Evolutionary conservation across 2,113 vertebrate genomes (phyloP).

Genomic region (Cacatua alba): DNA sequence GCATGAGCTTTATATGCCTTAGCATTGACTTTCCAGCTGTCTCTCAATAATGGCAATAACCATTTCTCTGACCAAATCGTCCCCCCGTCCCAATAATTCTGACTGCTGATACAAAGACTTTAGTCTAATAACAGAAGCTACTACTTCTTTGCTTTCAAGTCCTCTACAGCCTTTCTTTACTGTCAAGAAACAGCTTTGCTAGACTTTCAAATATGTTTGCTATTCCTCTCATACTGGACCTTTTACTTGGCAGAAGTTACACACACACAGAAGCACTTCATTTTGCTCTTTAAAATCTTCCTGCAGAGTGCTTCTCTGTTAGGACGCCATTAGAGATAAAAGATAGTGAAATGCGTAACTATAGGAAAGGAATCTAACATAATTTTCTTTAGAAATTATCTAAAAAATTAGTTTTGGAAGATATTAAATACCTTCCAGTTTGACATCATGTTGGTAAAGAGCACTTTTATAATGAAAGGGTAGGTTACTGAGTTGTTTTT

Average conservation of each 20-base stretch:
- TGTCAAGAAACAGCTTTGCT: background rate
- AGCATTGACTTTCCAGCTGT: background rate
- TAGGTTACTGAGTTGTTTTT: background rate
- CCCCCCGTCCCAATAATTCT: background rate
- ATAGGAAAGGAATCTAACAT: background rate
- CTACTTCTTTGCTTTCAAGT: background rate
- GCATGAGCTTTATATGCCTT: background rate
- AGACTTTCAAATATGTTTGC: background rate
- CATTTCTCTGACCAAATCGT: background rate
- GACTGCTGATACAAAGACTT: background rate
- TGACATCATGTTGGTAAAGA: background rate
- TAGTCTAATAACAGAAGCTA: background rate
- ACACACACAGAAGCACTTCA: background rate
- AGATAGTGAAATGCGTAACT: background rate
- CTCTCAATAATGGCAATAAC: background rate
- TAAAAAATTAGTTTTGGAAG: background rate
- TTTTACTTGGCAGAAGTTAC: background rate
- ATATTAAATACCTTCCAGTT: background rate
- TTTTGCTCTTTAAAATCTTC: background rate
- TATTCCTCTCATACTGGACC: background rate
- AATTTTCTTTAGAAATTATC: background rate
- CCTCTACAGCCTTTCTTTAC: background rate
- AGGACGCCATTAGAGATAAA: background rate
- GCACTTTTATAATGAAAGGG: background rate
- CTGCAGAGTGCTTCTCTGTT: background rate